Percentiles rank a stretch among this genome's conserved stretches.
phyloP scores from a whole-genome alignment of 2,113 vertebrate species.

The Lepus americanus region DNA sequence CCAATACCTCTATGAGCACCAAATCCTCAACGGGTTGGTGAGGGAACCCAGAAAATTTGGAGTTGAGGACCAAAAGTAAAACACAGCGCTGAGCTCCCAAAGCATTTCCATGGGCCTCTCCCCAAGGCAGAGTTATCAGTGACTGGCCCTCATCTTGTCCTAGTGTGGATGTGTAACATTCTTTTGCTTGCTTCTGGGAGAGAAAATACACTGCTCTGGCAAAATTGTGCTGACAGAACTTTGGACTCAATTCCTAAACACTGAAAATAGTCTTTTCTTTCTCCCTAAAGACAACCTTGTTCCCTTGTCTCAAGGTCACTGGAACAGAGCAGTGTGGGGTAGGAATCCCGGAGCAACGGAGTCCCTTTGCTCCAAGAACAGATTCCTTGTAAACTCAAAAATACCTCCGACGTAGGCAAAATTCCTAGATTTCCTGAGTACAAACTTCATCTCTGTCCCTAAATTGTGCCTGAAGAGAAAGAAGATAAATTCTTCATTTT shows the following conservation, averaged over 20 bases:
- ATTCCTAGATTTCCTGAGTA: constrained; percentile 23
- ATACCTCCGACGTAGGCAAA: neutral
- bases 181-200: neutral
- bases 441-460: constrained; percentile 69
- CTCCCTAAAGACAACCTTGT: constrained; percentile 70
- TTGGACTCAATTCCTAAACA: constrained; percentile 79
- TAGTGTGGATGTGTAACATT: constrained; percentile 35
- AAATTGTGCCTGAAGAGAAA: constrained; percentile 68
- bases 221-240: constrained; percentile 63
- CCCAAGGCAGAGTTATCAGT: neutral
- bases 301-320: constrained; percentile 76
- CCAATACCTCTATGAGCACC: neutral
- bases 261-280: constrained; percentile 72
- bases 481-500: constrained; percentile 81
- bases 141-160: neutral
- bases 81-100: neutral
- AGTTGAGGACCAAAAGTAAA: neutral
- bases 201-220: constrained; percentile 74
- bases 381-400: neutral
- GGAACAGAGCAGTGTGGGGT: neutral
- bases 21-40: neutral
- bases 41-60: constrained; percentile 1
- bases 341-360: neutral
- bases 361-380: neutral
- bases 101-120: neutral